Percentiles rank a stretch among this genome's conserved stretches.
Evolutionary conservation across 2,797 vertebrate genomes (phyloP).

Genomic region (Helostoma temminkii): DNA sequence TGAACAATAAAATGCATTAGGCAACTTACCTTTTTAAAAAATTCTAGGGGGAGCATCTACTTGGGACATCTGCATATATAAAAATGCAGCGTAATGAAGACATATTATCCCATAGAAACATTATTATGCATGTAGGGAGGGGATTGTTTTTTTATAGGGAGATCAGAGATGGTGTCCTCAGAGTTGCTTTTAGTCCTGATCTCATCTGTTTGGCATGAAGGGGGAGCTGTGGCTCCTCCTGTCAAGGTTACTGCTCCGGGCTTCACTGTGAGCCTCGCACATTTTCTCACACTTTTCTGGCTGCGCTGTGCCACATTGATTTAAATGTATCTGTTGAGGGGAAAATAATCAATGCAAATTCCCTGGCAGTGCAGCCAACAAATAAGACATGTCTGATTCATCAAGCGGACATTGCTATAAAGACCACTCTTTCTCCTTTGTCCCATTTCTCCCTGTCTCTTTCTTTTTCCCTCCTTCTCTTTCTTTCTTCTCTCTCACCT

Average conservation of each 20-base stretch:
- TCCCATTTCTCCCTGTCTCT: constrained; percentile 60
- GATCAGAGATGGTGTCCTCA: constrained; percentile 64
- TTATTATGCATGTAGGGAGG: constrained; percentile 50
- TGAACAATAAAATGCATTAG: constrained; percentile 31
- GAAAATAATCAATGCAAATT: constrained; percentile 99
- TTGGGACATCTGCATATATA: constrained; percentile 58
- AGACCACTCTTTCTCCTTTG: constrained; percentile 87
- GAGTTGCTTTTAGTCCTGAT: constrained; percentile 73
- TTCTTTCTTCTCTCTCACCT: constrained; percentile 81
- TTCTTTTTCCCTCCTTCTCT: constrained; percentile 13
- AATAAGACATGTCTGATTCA: constrained; percentile 91
- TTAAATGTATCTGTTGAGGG: constrained; percentile 94
- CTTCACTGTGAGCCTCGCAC: constrained; percentile 70
- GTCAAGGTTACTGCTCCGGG: constrained; percentile 80
- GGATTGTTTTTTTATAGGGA: constrained; percentile 40
- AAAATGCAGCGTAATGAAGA: constrained; percentile 73
- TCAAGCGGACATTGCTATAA: constrained; percentile 91
- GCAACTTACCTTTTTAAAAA: constrained; percentile 36
- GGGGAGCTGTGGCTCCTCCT: constrained; percentile 96
- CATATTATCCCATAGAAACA: constrained; percentile 67
- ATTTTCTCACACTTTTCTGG: constrained; percentile 85
- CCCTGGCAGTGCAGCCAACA: constrained; percentile 88
- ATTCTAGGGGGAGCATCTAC: constrained; percentile 36
- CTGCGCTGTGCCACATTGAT: constrained; percentile 90
- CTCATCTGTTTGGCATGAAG: constrained; percentile 92